Base-by-base conservation (phyloP, 2,888 invertebrate genomes). In the Drosophila diplacantha region DNA sequence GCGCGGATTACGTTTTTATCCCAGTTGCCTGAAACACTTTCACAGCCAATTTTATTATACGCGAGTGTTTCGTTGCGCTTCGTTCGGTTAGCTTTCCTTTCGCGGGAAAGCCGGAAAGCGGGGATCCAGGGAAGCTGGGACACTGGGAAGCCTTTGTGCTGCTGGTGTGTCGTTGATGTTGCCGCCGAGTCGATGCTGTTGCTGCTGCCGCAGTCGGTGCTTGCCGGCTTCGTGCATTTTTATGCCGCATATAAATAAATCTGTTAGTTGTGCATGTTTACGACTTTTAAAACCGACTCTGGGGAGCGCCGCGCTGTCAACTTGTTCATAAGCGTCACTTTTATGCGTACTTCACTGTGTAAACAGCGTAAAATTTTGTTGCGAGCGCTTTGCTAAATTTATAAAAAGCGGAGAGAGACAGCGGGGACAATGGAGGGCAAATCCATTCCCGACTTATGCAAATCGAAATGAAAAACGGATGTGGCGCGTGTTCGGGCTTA, bases 231-330 rank as follows among this genome's bases (percentile, higher is more conserved):
- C 70, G 79, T 81, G 81, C 80, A 79, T 81, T 80, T 80, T 80
- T 79, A 80, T 80, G 81, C 81, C 73, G 75, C 80, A 76, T 81
- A 80, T 80, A 80, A 80, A 80, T 81, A 81, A 81, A 81, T 81
- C 82, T 81, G 80, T 81, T 81, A 81, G 80, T 81, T 81, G 77
- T 81, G 80, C 82, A 81, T 81, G 77, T 81, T 81, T 81, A 81
- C 82, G 80, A 80, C 77, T 77, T 72, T 81, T 80, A 71, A 81
- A 81, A 79, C 73, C 77, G 62, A 64, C 66, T 67, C 72, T 55
- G 57, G 73, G 53, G 58, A 53, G 57, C 22, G 12, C 8, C 22
- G 34, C 54, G 41, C 65, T 72, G 70, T 74, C 79, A 74, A 71
- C 72, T 73, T 76, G 67, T 81, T 80, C 77, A 76, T 70, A 69